phyloP scores from a whole-genome alignment of 2,113 vertebrate genomes.

The Argyrosomus japonicus region DNA sequence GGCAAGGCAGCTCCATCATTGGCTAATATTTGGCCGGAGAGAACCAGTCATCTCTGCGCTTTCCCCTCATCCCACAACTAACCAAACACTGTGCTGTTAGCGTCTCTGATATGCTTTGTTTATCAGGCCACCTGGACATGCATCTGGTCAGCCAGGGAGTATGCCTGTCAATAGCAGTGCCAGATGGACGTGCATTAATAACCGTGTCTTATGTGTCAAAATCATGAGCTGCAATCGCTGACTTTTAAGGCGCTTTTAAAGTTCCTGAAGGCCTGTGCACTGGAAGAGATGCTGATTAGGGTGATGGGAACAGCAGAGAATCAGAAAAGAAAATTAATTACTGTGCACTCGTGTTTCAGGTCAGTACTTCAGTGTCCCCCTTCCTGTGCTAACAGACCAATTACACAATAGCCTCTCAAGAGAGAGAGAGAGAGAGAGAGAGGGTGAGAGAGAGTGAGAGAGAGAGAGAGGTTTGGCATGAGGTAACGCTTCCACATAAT shows the following conservation, averaged over 20 bases:
- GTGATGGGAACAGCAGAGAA: constrained; percentile 56
- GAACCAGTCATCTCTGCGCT: constrained; percentile 69
- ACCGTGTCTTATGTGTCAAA: constrained; percentile 59
- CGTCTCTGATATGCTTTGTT: constrained; percentile 73
- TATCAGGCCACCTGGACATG: constrained; percentile 79
- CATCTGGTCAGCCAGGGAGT: constrained; percentile 75
- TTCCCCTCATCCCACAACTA: constrained; percentile 70
- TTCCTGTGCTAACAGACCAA: constrained; percentile 69
- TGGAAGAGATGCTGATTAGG: constrained; percentile 57
- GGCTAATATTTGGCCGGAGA: constrained; percentile 57
- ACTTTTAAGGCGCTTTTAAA: constrained; percentile 41
- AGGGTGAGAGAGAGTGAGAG: constrained; percentile 14
- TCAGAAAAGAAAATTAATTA: constrained; percentile 65
- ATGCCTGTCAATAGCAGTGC: constrained; percentile 63
- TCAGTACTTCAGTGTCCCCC: constrained; percentile 73
- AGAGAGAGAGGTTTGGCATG: constrained; percentile 42
- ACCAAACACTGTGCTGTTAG: constrained; percentile 69
- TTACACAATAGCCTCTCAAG: constrained; percentile 62
- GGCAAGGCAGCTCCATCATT: constrained; percentile 67
- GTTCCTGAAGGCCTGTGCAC: constrained; percentile 12
- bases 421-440: not conserved
- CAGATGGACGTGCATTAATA: constrained; percentile 80
- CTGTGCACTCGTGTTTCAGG: constrained; percentile 67
- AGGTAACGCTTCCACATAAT: constrained; percentile 59
- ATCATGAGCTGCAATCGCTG: constrained; percentile 27